These are phyloP conservation scores for Pogoniulus pusillus DNA, from an alignment of 2,797 vertebrate species.

Conservation along the genomic window DNA sequence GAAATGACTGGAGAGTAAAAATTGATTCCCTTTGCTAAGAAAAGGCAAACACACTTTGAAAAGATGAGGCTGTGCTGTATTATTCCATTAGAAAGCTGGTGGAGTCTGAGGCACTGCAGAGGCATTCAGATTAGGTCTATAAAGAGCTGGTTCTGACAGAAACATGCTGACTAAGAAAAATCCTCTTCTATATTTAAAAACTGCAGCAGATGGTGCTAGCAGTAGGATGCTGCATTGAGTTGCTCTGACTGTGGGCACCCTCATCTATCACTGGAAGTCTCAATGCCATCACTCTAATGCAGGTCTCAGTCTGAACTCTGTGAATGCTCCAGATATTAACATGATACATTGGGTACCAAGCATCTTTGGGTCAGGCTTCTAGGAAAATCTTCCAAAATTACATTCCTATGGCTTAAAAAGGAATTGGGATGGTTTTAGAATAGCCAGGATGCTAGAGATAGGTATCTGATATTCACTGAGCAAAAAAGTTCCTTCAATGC, in stretches of 20 bases:
- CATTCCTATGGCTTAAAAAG: neutral
- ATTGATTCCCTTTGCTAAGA: slow-evolving; percentile 33
- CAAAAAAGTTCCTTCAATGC: neutral
- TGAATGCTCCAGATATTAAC: neutral
- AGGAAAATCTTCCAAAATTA: neutral
- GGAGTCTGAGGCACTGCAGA: neutral
- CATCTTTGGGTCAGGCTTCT: neutral
- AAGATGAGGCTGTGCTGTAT: neutral
- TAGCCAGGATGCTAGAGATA: neutral
- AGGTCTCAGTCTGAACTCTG: neutral
- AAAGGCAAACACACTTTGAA: slow-evolving; percentile 13
- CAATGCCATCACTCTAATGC: neutral
- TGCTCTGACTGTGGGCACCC: slow-evolving; percentile 27
- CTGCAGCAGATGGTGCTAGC: slow-evolving; percentile 59
- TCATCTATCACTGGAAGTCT: slow-evolving; percentile 37
- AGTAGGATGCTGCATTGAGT: slow-evolving; percentile 41
- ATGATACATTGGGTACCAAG: neutral
- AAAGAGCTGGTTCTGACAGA: slow-evolving; percentile 47
- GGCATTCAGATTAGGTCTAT: slow-evolving; percentile 10
- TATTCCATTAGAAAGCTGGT: slow-evolving; percentile 41
- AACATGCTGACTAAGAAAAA: slow-evolving; percentile 69
- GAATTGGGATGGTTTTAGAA: neutral
- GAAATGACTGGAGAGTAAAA: slow-evolving; percentile 52
- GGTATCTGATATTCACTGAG: neutral
- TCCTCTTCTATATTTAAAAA: slow-evolving; percentile 60